Base-by-base conservation (phyloP, 2,888 invertebrate genomes). In the Bruchidius siliquastri region DNA sequence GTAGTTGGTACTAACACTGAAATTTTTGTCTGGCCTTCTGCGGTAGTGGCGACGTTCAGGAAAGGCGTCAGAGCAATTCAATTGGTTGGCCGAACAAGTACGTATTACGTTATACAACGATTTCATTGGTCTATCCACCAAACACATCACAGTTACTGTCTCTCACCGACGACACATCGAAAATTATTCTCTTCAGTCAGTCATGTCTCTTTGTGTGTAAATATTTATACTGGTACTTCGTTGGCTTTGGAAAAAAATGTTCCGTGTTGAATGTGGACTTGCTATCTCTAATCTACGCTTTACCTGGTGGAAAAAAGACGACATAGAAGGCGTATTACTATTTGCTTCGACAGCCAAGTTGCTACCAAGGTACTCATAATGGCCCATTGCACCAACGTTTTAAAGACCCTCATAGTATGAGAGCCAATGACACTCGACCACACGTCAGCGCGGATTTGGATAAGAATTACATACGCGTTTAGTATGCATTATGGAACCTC, bases 1-100 rank as follows among this genome's bases (percentile, higher is more conserved):
- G 18, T 49, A 18, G 13, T 49, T 13, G 49, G 6, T 49, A 71
- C 72, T 68, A 72, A 72, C 68, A 30, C 22, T 73, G 77, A 74
- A 78, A 86, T 86, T 88, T 88, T 87, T 87, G 83, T 88, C 86
- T 88, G 87, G 82, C 81, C 83, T 85, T 86, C 85, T 49, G 49
- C 49, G 49, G 49, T 87, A 98, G 98, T 98, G 96, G 97, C 98
- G 88, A 96, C 98, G 89, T 99, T 99, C 95, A 96, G 98, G 94
- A 98, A 98, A 91, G 98, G 98, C 91, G 98, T 98, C 89, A 95
- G 98, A 89, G 98, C 98, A 90, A 96, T 98, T 90, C 97, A 96
- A 92, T 94, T 96, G 93, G 96, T 96, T 90, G 96, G 97, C 91
- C 93, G 96, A 92, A 95, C 96, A 96, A 97, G 96, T 97, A 96